A percentile compares a stretch with the other conserved stretches of the same genome.
These are phyloP conservation scores for Plotosus lineatus DNA, from an alignment of 2,113 vertebrate species.

Conservation along the genomic window DNA sequence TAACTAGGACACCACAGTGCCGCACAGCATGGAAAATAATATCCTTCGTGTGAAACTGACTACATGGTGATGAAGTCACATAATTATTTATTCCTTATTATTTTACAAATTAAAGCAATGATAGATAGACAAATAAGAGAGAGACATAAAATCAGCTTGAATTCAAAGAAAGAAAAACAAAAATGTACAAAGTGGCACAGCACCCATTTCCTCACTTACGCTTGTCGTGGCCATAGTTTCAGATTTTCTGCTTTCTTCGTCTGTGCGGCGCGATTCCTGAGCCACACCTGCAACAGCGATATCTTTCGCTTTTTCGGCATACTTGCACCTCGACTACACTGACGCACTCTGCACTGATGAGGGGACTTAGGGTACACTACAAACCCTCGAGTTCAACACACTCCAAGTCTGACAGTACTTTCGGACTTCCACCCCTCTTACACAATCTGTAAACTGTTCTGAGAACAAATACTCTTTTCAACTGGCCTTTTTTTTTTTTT, in stretches of 20 bases:
- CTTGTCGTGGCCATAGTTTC: slow-evolving; percentile 46
- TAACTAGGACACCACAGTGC: no score
- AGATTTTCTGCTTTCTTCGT: slow-evolving; percentile 38
- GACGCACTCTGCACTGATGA: not conserved
- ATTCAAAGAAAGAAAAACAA: not conserved
- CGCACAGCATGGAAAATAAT: not conserved
- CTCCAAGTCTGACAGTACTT: not conserved
- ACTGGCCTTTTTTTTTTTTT: not conserved
- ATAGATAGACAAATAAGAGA: not conserved
- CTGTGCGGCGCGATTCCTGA: slow-evolving; percentile 19
- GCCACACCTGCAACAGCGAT: slow-evolving; percentile 40
- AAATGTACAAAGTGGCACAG: not conserved
- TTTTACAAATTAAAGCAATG: not conserved
- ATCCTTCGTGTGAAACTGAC: not conserved
- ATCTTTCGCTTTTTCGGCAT: slow-evolving; percentile 35
- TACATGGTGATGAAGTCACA: not conserved
- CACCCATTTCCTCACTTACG: slow-evolving; percentile 48
- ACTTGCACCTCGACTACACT: not conserved
- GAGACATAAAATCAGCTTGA: not conserved
- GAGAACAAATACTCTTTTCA: slow-evolving; percentile 23
- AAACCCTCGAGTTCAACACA: not conserved
- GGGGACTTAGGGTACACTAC: not conserved
- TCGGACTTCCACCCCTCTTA: slow-evolving; percentile 3
- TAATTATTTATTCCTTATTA: not conserved
- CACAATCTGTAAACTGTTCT: not conserved